Base-by-base conservation (phyloP, 2,888 invertebrate species). In the Mythimna lalbum region DNA sequence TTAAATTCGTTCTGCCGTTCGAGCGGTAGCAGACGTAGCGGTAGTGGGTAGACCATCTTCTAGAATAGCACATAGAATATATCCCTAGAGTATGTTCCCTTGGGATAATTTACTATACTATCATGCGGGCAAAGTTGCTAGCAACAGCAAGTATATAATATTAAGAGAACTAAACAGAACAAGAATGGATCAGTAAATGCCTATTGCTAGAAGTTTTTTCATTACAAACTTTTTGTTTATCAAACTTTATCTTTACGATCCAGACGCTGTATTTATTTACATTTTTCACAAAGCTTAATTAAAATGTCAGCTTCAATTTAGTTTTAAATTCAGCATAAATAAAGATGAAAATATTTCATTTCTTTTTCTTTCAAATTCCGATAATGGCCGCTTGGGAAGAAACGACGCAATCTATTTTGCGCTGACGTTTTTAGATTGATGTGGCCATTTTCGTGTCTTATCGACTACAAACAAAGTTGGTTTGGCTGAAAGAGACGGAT, bases 371-470 rank as follows among this genome's bases (percentile, higher is more conserved):
- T 49, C 9, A 50, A 55, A 43, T 62, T 19, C 4, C 17, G 12
- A 19, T 62, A 39, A 67, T 62, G 21, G 52, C 33, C 31, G 17
- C 36, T 53, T 49, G 31, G 9, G 43, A 53, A 49, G 63, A 65
- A 69, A 31, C 49, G 59, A 53, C 9, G 21, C 47, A 27, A 56
- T 67, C 36, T 57, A 61, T 78, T 65, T 65, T 63, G 10, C 23
- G 63, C 43, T 56, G 78, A 75, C 52, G 60, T 63, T 33, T 47
- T 23, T 5, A 43, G 53, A 61, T 59, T 80, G 55, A 75, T 79
- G 59, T 14, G 50, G 27, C 17, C n/a, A 50, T 59, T 53, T 2
- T 9, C 3, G 31, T 60, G 36, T 53, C 10, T 62, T 50, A 73
- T 76, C 43, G 66, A 78, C 73, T 55, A 49, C 2, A 55, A 63